Percentiles rank a stretch among this genome's conserved stretches.
Evolutionary conservation across 2,113 vertebrate species (phyloP).

Genomic region (Pelodiscus sinensis): DNA sequence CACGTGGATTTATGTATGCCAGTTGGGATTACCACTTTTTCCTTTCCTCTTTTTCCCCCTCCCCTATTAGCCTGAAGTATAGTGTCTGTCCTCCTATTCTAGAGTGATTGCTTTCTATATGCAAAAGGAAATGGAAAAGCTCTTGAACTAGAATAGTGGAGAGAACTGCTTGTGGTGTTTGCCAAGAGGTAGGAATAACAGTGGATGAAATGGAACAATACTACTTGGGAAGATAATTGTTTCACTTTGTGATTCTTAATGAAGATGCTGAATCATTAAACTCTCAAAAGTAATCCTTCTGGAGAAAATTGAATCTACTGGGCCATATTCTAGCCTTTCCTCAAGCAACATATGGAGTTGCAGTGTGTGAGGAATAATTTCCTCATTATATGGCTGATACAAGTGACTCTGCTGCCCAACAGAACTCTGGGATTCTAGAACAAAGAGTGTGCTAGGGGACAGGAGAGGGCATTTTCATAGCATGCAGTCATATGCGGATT

Average conservation of each 20-base stretch:
- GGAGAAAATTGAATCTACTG: neutral
- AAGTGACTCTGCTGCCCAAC: neutral
- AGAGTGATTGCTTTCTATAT: neutral
- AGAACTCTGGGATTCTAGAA: rapidly evolving
- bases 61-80: neutral
- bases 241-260: neutral
- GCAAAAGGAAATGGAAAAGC: too few relatives aligned
- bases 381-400: neutral
- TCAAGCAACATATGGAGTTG: neutral
- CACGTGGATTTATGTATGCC: neutral
- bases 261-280: neutral
- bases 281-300: too few relatives aligned
- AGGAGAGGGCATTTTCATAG: neutral
- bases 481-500: neutral
- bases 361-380: neutral
- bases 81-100: neutral
- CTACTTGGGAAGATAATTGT: neutral
- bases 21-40: too few relatives aligned
- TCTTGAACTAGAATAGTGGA: neutral
- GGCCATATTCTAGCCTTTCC: neutral
- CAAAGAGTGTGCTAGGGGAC: neutral
- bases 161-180: neutral
- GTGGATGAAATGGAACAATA: neutral
- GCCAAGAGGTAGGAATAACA: neutral
- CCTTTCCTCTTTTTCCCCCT: neutral